Evolutionary conservation across 2,113 vertebrate species (phyloP), one percentile per base, ranked within the genome.

Genomic region (Barnardius zonarius): DNA sequence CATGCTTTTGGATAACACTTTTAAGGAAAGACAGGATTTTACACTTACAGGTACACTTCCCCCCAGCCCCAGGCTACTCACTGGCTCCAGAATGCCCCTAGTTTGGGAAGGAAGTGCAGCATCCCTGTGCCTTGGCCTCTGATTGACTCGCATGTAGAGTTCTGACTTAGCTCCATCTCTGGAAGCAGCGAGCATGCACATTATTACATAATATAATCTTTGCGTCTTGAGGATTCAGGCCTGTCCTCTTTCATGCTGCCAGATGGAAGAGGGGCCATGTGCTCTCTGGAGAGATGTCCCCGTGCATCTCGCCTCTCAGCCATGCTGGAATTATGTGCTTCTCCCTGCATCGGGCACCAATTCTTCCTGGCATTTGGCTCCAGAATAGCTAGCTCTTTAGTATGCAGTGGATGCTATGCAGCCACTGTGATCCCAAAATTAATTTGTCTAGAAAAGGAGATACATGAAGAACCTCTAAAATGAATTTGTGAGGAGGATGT

Each of bases 131-230:
- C 68, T 66, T 30, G 59, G 89, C 77, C 76, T 62, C 51, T 44
- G 49, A 64, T 46, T 64, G 62, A 73, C 74, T 87, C 51, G 67
- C 81, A 66, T 3, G 0, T 39, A 3, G 67, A 61, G 35, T 62
- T 79, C 51, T 86, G 54, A 79, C 76, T 81, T 44, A 68, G 74
- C 72, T 86, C 43, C 6, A 8, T 89, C 80, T 93, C 69, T 0
- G 44, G 80, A 86, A 95, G 92, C 91, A 73, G 94, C 0, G 0
- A 96, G 88, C 4, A 0, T 90, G 72, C 73, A 78, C 18, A 17
- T 96, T 97, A 96, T 96, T 97, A 96, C 73, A 92, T 96, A 97
- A 97, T 88, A 80, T 88, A 93, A 95, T 92, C 67, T 79, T 92
- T 5, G 8, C 86, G 86, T 95, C 96, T 97, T 92, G 94, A 97